A percentile compares a stretch with the other conserved stretches of the same genome.
Conservation (phyloP, 2,797 vertebrate species). For the Halcyon chelicuti region DNA sequence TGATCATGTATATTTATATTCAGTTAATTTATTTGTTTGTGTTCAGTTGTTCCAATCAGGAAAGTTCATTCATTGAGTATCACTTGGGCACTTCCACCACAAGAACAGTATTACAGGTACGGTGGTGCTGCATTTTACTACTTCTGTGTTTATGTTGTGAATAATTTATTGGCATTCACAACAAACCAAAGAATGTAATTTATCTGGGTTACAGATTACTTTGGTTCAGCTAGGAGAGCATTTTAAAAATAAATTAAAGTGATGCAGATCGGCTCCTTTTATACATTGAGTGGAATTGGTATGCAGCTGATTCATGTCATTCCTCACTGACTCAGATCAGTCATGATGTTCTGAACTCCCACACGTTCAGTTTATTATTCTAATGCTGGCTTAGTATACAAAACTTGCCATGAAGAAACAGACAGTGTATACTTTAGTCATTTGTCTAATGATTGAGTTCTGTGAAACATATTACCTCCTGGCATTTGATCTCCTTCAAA, state of each 20-base stretch:
- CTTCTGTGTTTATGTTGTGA: neutral
- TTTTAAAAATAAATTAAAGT: neutral
- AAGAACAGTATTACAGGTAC: constrained; percentile 92
- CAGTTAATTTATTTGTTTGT: constrained; percentile 41
- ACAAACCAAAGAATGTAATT: neutral
- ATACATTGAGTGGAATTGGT: neutral
- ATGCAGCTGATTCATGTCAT: neutral
- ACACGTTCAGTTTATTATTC: neutral
- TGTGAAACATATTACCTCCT: neutral
- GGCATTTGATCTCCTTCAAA: neutral
- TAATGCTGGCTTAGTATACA: neutral
- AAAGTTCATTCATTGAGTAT: constrained; percentile 93
- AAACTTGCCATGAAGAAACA: neutral
- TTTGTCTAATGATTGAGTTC: neutral
- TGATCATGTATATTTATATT: neutral
- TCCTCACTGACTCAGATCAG: constrained; percentile 12
- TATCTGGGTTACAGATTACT: neutral
- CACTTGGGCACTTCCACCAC: constrained; percentile 94
- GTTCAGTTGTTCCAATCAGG: constrained; percentile 92
- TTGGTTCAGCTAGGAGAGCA: neutral
- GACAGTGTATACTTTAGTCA: neutral
- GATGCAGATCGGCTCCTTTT: neutral
- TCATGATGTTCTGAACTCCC: neutral
- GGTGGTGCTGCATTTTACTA: neutral
- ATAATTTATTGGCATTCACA: neutral